A percentile compares a stretch with the other conserved stretches of the same genome.
These are phyloP conservation scores for Nebria salina DNA, from an alignment of 2,888 invertebrate genomes.

Conservation along the genomic window DNA sequence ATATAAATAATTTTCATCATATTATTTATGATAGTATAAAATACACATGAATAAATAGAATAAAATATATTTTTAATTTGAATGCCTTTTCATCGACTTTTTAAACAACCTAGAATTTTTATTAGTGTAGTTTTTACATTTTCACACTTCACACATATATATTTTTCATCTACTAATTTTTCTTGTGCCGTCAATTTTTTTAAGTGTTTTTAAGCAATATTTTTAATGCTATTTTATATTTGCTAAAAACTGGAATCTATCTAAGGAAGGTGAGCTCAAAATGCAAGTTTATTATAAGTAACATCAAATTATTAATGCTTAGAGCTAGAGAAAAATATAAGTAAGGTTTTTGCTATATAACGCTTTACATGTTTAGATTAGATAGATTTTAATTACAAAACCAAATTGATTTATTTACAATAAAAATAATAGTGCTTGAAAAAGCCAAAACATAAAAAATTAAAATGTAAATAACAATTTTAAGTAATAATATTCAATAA, in stretches of 20 bases:
- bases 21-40: slow-evolving; percentile 24
- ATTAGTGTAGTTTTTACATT: background rate
- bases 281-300: slow-evolving; percentile 3
- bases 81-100: background rate
- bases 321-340: background rate
- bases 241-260: slow-evolving; percentile 26
- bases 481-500: too few relatives aligned
- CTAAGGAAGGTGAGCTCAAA: slow-evolving; percentile 28
- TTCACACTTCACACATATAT: slow-evolving; percentile 26
- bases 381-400: background rate
- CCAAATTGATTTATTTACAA: slow-evolving; percentile 5
- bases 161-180: slow-evolving; percentile 25
- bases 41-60: background rate
- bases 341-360: background rate
- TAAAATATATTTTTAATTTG: background rate
- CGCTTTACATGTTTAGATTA: background rate
- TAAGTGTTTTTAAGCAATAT: slow-evolving; percentile 20
- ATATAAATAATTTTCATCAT: slow-evolving; percentile 26
- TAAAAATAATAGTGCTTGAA: background rate
- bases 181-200: slow-evolving; percentile 21
- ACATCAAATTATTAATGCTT: background rate
- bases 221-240: slow-evolving; percentile 36
- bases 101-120: background rate
- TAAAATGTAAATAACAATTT: too few relatives aligned
- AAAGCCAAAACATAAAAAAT: too few relatives aligned